Evolutionary conservation across 2,113 vertebrate genomes (phyloP), one percentile per base, ranked within the genome.

Genomic region (Nycticorax nycticorax): DNA sequence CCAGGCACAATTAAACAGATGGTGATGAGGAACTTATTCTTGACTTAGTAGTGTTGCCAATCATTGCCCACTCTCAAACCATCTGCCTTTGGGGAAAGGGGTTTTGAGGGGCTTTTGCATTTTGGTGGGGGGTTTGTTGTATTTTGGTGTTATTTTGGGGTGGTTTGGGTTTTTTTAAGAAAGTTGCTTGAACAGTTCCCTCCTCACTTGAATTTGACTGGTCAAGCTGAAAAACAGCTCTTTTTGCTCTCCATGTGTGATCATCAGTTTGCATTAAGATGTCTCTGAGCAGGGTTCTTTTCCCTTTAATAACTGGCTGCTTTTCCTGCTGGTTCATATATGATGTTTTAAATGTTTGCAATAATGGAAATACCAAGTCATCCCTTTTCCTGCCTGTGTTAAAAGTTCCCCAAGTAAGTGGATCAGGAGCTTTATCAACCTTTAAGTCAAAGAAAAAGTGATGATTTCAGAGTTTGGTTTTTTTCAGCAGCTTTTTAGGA

Each of bases 1-100:
- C 72, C 79, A 95, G 64, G 63, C 60, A 80, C 30, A 85, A 68
- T 56, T 83, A 55, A 89, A 62, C 86, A 96, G 90, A 89, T 82
- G 90, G 53, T 76, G 63, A 20, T 21, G 11, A 76, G 41, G 57
- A 93, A 79, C 35, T 55, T 68, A 32, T 20, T 85, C 81, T 89
- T 89, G 35, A 94, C 57, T 90, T 89, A 57, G 32, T 50, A 12
- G 35, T 45, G 41, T 76, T 91, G 62, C 62, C 41, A 85, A 1
- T 93, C 74, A 50, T 72, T 96, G 41, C 57, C 80, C 50, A 71
- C 62, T 87, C 64, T 85, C 67, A 91, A 78, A 79, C 47, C 60
- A 37, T 88, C 84, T 93, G 66, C 27, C 89, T 86, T 92, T 37
- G 37, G 37, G 35, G 27, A 55, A 84, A 24, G 33, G 64, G 37